A percentile compares a stretch with the other conserved stretches of the same genome.
These are phyloP conservation scores for Mormyrus lacerda DNA, from an alignment of 2,113 vertebrate genomes.

Conservation along the genomic window DNA sequence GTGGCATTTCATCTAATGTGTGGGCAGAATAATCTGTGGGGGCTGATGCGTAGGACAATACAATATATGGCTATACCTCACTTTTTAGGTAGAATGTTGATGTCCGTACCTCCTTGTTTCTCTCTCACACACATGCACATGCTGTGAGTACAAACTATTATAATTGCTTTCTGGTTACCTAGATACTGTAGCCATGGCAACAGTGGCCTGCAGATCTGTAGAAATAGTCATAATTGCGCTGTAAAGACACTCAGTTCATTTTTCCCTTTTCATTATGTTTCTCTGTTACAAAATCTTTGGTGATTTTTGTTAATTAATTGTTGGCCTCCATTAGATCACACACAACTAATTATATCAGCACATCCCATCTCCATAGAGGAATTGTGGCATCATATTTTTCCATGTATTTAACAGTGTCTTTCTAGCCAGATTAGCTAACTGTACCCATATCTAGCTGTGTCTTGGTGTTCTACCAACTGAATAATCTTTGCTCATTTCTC, in stretches of 20 bases:
- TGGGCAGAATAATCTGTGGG: background rate
- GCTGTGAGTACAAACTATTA: slow-evolving; percentile 17
- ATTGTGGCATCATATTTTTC: background rate
- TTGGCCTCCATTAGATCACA: background rate
- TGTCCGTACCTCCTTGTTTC: background rate
- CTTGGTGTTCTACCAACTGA: background rate
- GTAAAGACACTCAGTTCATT: background rate
- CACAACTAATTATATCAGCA: background rate
- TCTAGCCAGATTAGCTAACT: background rate
- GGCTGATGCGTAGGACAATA: background rate
- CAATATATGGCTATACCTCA: background rate
- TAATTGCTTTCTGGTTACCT: slow-evolving; percentile 37
- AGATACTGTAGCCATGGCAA: slow-evolving; percentile 44
- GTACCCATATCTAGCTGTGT: background rate
- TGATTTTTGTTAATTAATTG: background rate
- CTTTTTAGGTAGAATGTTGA: background rate
- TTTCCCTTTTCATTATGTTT: background rate
- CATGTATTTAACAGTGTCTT: background rate
- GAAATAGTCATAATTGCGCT: slow-evolving; percentile 18
- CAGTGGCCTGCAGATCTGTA: slow-evolving; percentile 24
- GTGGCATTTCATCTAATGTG: background rate
- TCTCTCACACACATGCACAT: background rate
- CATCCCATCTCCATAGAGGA: background rate
- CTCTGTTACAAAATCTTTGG: background rate
- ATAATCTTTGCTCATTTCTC: slow-evolving; percentile 7